Base-by-base conservation (phyloP, 2,113 vertebrate species). In the Mus pahari region DNA sequence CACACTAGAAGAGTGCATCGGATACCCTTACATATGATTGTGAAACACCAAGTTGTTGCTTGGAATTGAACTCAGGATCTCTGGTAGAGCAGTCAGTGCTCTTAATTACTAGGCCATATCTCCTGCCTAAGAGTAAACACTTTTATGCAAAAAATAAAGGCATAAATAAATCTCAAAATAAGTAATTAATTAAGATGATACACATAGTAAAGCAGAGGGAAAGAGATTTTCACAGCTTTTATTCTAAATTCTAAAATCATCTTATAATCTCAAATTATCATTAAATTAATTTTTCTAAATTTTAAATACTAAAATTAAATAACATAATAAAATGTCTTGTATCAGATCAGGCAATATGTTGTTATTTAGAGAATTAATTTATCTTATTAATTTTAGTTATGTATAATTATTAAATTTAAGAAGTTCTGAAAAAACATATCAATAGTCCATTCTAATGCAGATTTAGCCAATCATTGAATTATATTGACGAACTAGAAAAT, bases 241-340 rank as follows among this genome's bases (percentile, higher is more conserved):
- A 94, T 97, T 97, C 94, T 92, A 88, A 39, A 8, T 31, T 95
- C 12, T 10, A 95, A 10, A 70, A 97, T 64, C 31, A 89, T 96
- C 96, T 96, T 91, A 86, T 95, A 17, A 9, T 94, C 1, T 75
- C 95, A 96, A 97, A 84, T 20, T 45, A 88, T 66, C n/a, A 78
- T 97, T 96, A 82, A 86, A 94, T 97, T 97, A 78, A 78, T 33
- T 71, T 79, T 92, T 64, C 24, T 96, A 88, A 88, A 13, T 88
- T 90, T 90, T 96, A 94, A 94, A 16, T 2, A 3, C 73, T 50
- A 13, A 6, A 79, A 62, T 87, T 92, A 68, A 91, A 91, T 1
- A 71, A 9, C 55, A 28, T 7, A 50, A 70, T 4, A 94, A 48
- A 48, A 48, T 48, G 7, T 24, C 1, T 7, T 70, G 8, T 42